Evolutionary conservation across 1,140 invertebrate genomes (phyloP), one percentile per base, ranked within the genome.

Genomic region (Macrobrachium rosenbergii): DNA sequence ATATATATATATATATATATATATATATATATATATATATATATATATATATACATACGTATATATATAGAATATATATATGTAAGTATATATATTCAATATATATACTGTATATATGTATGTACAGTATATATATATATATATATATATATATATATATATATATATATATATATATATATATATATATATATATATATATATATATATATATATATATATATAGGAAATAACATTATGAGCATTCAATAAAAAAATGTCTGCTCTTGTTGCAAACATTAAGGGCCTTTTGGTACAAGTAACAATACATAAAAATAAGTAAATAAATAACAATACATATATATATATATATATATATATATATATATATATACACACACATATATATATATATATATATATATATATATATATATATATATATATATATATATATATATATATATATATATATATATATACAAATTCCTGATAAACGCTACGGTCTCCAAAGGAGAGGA

Each of bases 1-100:
- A 69, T 28, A 69, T n/a, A 69, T 28, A 69, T 69, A 69, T 17
- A 69, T n/a, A 69, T 17, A n/a, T n/a, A 69, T 17, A 69, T 69
- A 69, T 17, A 69, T 69, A 69, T 17, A 69, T 69, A 69, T 17
- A 69, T 69, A 69, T 17, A 69, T 69, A 69, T 17, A 69, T 69
- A 69, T 17, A 69, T 69, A 69, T 17, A 69, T 69, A 69, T 17
- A 69, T 69, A 69, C 6, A 69, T 69, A 69, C 6, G 19, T 69
- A 69, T 21, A 69, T 69, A 69, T 21, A 69, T 69, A 69, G 1
- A 6, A 64, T 64, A 64, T 64, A 64, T 19, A 64, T 64, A 64
- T 64, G 21, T n/a, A n/a, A n/a, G n/a, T 69, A 37, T 37, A 37
- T 37, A 37, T 37, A 37, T 37, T 16, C 6, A 69, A 37, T 37